Evolutionary conservation across 1,140 invertebrate genomes (phyloP), one percentile per base, ranked within the genome.

Genomic region (Pseudobourletiella spinata): DNA sequence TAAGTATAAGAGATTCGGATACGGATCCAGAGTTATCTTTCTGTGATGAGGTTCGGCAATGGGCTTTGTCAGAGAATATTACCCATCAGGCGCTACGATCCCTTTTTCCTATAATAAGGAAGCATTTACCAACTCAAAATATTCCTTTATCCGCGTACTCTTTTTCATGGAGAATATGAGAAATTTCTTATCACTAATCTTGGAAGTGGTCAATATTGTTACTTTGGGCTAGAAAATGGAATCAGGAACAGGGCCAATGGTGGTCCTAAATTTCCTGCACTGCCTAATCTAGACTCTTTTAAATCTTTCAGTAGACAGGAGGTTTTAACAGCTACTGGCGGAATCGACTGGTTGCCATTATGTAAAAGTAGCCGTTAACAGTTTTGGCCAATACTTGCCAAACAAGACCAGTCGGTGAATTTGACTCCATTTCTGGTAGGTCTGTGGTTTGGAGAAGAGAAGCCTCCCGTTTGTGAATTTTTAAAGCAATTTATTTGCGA

Each of bases 301-400:
- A n/a, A 39, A n/a, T 39, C 8, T n/a, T 8, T 39, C n/a, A 39
- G 32, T 39, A 39, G 8, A 39, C n/a, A n/a, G n/a, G n/a, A n/a
- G n/a, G n/a, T 39, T 39, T 39, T 48, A 18, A 11, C 44, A 15
- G 22, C 22, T 48, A 6, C 6, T 48, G 20, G 11, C 44, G 35
- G 46, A 18, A 51, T 57, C 43, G 64, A 66, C 51, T 59, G 64
- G 0, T 8, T 66, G 2, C 61, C 61, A 25, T 44, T 66, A 1
- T 32, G 35, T 46, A 63, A 51, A 60, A 59, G 54, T 44, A 30
- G 24, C 4, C 44, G 26, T 44, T 2, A 46, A 2, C 14, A 57
- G 35, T 46, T 66, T 32, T 66, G 64, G 64, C 59, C 64, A 30
- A 58, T 63, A 30, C 46, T 58, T 44, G 24, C 42, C n/a, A 18